These are phyloP conservation scores for Eciton burchellii DNA, from an alignment of 1,140 invertebrate genomes.

Conservation along the genomic window DNA sequence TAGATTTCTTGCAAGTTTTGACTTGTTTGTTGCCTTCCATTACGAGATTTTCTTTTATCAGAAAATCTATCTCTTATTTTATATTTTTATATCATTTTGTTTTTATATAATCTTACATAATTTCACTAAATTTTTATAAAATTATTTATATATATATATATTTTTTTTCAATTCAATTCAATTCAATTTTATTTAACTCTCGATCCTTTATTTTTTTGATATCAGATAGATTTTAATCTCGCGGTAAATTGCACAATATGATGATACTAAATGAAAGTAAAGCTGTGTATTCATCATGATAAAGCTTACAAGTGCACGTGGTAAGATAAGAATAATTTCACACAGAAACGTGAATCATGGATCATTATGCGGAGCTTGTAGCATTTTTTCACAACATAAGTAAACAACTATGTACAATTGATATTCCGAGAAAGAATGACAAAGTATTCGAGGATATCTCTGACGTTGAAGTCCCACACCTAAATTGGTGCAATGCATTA, in stretches of 20 bases:
- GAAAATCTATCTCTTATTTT: constrained; percentile 18
- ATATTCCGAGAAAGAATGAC: neutral
- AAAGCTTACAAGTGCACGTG: constrained; percentile 34
- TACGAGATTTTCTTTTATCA: too few relatives aligned
- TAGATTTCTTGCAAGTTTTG: too few relatives aligned
- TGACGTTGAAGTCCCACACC: constrained; percentile 11
- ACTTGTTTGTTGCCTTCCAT: too few relatives aligned
- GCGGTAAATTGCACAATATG: neutral
- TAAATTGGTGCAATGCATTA: neutral
- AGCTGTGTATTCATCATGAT: neutral
- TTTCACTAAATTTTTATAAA: neutral
- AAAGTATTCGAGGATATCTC: neutral
- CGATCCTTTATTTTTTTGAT: neutral
- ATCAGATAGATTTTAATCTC: neutral
- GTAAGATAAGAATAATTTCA: constrained; percentile 50
- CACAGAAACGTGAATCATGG: constrained; percentile 45
- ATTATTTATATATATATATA: neutral
- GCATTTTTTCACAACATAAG: constrained; percentile 14
- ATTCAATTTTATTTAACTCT: neutral
- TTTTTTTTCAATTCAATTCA: neutral
- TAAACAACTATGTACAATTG: constrained; percentile 7
- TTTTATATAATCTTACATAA: neutral
- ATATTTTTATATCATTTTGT: neutral
- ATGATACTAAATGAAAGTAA: neutral
- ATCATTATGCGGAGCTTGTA: constrained; percentile 7